Conservation (phyloP, 2,888 invertebrate species). For the Tiliacea aurago region DNA sequence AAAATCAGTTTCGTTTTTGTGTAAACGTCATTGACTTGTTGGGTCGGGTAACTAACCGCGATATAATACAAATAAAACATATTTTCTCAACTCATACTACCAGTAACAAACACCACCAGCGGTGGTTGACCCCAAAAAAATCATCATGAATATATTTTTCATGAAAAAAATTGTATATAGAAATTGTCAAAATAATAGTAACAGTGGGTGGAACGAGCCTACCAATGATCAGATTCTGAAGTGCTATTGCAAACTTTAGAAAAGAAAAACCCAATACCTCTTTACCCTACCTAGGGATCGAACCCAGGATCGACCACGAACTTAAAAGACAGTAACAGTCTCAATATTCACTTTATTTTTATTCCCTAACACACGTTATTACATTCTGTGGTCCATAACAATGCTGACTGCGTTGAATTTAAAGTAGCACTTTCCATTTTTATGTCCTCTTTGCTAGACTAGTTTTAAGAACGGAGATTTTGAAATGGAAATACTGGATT, state of each 20-base stretch:
- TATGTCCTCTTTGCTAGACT: slow-evolving; percentile 28
- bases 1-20: too few species aligned
- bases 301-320: neutral
- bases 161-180: too few species aligned
- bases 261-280: neutral
- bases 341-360: slow-evolving; percentile 28
- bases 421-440: slow-evolving; percentile 44
- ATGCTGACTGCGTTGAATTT: slow-evolving; percentile 46
- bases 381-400: slow-evolving; percentile 38
- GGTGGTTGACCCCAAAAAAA: too few species aligned
- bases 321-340: neutral
- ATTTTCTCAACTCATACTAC: too few species aligned
- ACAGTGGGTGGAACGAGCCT: too few species aligned
- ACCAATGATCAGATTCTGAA: too few species aligned
- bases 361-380: slow-evolving; percentile 44
- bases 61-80: too few species aligned
- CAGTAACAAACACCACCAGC: too few species aligned
- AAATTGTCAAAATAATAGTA: too few species aligned
- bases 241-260: neutral
- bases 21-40: too few species aligned
- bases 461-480: slow-evolving; percentile 41
- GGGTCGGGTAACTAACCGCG: too few species aligned
- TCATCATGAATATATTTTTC: too few species aligned
- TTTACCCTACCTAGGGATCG: neutral
- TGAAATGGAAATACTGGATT: slow-evolving; percentile 36